These are phyloP conservation scores for Polylopha cassiicola DNA, from an alignment of 2,888 invertebrate genomes.

Conservation along the genomic window DNA sequence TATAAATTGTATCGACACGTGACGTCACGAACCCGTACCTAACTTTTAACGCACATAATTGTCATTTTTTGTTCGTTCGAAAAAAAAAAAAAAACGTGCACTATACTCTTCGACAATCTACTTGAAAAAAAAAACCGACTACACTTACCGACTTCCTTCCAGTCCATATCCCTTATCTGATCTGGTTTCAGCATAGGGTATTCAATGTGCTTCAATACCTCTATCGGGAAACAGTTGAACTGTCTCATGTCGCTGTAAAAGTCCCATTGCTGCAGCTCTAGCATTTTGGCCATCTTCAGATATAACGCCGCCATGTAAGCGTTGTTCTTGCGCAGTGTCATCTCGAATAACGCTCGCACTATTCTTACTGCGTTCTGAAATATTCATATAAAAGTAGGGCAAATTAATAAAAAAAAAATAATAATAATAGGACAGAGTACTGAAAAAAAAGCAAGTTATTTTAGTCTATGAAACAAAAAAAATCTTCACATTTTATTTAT, in stretches of 20 bases:
- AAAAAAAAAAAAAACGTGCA: no score
- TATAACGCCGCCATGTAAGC: conserved; percentile 92
- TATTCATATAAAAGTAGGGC: conserved; percentile 38
- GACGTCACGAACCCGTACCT: no score
- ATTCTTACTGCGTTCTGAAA: conserved; percentile 93
- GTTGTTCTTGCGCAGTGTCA: conserved; percentile 92
- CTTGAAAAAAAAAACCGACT: no score
- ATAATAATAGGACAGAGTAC: no score
- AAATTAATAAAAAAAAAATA: no score
- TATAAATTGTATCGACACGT: no score
- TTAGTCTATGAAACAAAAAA: no score
- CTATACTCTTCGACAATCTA: no score
- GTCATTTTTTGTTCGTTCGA: no score
- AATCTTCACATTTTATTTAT: no score
- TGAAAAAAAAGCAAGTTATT: no score
- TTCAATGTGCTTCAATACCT: conserved; percentile 89
- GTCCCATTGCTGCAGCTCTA: conserved; percentile 95
- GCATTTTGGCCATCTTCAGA: conserved; percentile 92
- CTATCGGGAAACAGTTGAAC: conserved; percentile 85
- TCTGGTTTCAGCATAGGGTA: conserved; percentile 85
- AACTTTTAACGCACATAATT: no score
- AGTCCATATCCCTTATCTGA: conserved; percentile 89
- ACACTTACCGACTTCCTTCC: conserved; percentile 87
- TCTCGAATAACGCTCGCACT: conserved; percentile 94
- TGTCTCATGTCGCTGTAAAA: conserved; percentile 91